A percentile compares a stretch with the other conserved stretches of the same genome.
phyloP scores from a whole-genome alignment of 2,888 invertebrate species.

The Hedya salicella region DNA sequence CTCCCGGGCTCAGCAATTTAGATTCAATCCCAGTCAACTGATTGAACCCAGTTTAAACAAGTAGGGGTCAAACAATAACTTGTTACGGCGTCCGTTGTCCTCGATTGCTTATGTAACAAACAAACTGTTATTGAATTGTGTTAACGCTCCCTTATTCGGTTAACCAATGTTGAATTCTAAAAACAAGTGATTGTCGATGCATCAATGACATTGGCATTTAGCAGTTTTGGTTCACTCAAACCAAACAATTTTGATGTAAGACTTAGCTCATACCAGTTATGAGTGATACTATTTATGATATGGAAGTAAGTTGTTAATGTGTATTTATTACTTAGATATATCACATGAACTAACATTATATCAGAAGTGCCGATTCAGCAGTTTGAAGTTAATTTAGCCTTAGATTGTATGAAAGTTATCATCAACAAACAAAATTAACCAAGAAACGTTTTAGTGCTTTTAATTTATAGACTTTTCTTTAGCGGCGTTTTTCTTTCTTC shows the following conservation, averaged over 20 bases:
- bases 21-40: conserved; percentile 24
- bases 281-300: neutral
- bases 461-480: neutral
- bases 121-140: conserved; percentile 46
- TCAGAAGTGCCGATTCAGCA: neutral
- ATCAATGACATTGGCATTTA: conserved; percentile 40
- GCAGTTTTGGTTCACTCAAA: conserved; percentile 6
- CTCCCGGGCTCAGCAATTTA: conserved; percentile 20
- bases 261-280: conserved; percentile 4
- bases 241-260: conserved; percentile 10
- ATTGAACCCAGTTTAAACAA: conserved; percentile 41
- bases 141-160: conserved; percentile 44
- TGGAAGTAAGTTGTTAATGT: conserved; percentile 4
- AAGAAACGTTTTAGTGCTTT: neutral
- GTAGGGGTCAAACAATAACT: conserved; percentile 48
- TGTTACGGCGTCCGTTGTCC: conserved; percentile 52
- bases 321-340: conserved; percentile 6
- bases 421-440: neutral
- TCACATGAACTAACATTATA: neutral
- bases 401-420: neutral
- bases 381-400: conserved; percentile 6
- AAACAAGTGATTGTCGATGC: conserved; percentile 14
- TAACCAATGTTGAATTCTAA: conserved; percentile 25
- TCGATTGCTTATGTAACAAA: conserved; percentile 55
- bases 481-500: too few species aligned